Evolutionary conservation across 92 coral and sea anemone genomes (phyloP).

Genomic region (Isaurus tuberculatus): DNA sequence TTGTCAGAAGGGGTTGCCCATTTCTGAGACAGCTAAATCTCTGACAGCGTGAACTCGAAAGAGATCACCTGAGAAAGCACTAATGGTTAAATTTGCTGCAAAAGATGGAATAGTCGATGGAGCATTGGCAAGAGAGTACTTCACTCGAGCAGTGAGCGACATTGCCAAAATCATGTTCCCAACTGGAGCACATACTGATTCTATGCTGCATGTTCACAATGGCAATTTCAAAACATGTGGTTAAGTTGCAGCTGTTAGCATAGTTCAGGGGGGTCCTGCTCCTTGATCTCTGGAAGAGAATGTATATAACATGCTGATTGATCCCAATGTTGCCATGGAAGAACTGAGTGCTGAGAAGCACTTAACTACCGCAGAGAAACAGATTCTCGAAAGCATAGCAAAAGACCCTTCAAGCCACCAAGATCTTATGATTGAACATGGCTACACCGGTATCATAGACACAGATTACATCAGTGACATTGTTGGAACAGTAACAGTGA

Average conservation of each 20-base stretch:
- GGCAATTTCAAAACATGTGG: slow-evolving; percentile 53
- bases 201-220: slow-evolving; percentile 41
- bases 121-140: slow-evolving; percentile 48
- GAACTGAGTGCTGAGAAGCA: slow-evolving; percentile 44
- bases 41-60: slow-evolving; percentile 54
- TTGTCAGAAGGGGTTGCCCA: slow-evolving; percentile 52
- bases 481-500: slow-evolving; percentile 54
- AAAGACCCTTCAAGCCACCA: slow-evolving; percentile 42
- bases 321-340: slow-evolving; percentile 46
- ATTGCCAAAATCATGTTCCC: slow-evolving; percentile 48
- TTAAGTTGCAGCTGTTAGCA: slow-evolving; percentile 40
- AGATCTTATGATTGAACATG: slow-evolving; percentile 33
- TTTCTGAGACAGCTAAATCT: slow-evolving; percentile 47
- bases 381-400: slow-evolving; percentile 16
- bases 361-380: slow-evolving; percentile 21
- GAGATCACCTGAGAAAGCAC: slow-evolving; percentile 34
- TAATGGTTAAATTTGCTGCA: slow-evolving; percentile 29
- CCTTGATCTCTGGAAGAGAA: slow-evolving; percentile 51
- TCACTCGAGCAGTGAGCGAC: slow-evolving; percentile 27
- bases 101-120: slow-evolving; percentile 48
- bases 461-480: slow-evolving; percentile 18
- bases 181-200: slow-evolving; percentile 48
- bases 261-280: slow-evolving; percentile 57
- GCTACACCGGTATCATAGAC: slow-evolving; percentile 33
- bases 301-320: slow-evolving; percentile 47